A percentile compares a stretch with the other conserved stretches of the same genome.
Evolutionary conservation across 1,140 invertebrate species (phyloP).

Genomic region (Hypsibius dujardini): DNA sequence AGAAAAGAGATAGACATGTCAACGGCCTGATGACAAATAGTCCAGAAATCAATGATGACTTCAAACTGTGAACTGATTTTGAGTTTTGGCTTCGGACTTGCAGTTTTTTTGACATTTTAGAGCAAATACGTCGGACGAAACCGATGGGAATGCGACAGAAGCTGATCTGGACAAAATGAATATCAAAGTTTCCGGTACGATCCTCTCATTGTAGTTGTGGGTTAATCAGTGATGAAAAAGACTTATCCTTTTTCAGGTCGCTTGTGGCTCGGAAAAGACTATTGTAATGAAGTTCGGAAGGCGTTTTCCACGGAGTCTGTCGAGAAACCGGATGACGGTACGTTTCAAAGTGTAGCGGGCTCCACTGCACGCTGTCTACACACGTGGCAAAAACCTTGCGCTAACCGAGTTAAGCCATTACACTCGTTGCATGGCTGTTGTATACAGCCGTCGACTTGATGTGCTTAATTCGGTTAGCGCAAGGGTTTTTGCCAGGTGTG

Average conservation of each 20-base stretch:
- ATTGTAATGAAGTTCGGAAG: constrained; percentile 93
- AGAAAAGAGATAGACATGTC: no score
- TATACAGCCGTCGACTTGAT: no score
- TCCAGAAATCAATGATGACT: no score
- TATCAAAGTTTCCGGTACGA: constrained; percentile 26
- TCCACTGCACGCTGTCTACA: neutral
- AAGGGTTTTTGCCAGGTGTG: neutral
- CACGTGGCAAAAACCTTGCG: no score
- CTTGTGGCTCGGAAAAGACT: constrained; percentile 95
- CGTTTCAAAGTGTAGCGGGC: constrained; percentile 24
- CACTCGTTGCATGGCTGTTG: no score
- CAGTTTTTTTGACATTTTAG: neutral
- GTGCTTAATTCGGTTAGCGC: neutral
- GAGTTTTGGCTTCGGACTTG: no score
- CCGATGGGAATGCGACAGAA: neutral
- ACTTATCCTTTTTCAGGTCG: constrained; percentile 41
- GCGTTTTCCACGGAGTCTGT: constrained; percentile 62
- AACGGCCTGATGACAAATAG: no score
- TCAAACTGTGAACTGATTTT: no score
- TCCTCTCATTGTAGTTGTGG: neutral
- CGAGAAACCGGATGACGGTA: constrained; percentile 66
- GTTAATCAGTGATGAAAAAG: constrained; percentile 24
- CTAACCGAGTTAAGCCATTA: no score
- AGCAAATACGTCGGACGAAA: neutral
- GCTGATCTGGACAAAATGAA: constrained; percentile 11